Base-by-base conservation (phyloP, 2,888 invertebrate species). In the Helleia helle region DNA sequence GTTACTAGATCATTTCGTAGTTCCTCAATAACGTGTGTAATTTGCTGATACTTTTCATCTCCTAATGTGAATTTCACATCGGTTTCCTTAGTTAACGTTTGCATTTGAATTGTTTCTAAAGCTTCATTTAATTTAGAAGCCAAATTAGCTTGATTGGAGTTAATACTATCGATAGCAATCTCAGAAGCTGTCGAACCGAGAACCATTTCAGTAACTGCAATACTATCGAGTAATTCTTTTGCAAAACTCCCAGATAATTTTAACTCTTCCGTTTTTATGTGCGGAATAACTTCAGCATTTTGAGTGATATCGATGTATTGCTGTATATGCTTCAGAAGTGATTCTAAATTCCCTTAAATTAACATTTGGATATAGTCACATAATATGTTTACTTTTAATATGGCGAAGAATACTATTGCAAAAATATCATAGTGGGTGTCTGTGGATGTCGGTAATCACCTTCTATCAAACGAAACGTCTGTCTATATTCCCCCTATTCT, bases 301-400 rank as follows among this genome's bases (percentile, higher is more conserved):
- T 76, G 71, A 39, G 72, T 62, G 4, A 72, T 48, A 49, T 77
- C 70, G 42, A 77, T 70, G 38, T 72, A 76, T 47, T 72, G 63
- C 37, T 76, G 68, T 14, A 80, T 68, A 37, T 71, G 66, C 36
- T 67, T 54, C 39, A 71, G 41, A 5, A 75, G 55, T 13, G 61
- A 47, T 58, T 48, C 12, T 60, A 42, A 48, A 58, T 55, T 39
- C 59, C 75, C 79, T 69, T 44, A 70, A 76, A 28, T 12, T 8
- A 7, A 3, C 13, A n/a, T n/a, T n/a, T n/a, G n/a, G n/a, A 9
- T 4, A 6, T 40, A 17, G 1, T n/a, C n/a, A n/a, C n/a, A n/a
- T n/a, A n/a, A n/a, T n/a, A n/a, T n/a, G n/a, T n/a, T 37, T 8
- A n/a, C n/a, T n/a, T n/a, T n/a, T n/a, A n/a, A n/a, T 8, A 28